Conservation (phyloP, 2,888 invertebrate species). For the Ramazzottius varieornatus region DNA sequence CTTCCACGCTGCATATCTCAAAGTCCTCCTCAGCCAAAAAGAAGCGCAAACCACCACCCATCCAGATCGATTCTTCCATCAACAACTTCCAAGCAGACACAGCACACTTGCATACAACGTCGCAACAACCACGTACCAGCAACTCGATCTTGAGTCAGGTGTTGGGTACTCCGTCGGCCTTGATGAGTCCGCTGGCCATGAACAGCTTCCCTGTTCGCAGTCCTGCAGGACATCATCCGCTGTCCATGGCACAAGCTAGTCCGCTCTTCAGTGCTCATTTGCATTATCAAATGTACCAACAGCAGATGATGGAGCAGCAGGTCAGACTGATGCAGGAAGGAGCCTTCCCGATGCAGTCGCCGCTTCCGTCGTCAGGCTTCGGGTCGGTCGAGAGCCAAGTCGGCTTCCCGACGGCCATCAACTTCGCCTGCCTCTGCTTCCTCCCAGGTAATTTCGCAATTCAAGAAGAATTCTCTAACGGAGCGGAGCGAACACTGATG, state of each 20-base stretch:
- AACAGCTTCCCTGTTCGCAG: neutral
- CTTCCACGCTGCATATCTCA: neutral
- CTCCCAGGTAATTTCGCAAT: neutral
- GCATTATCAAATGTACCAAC: neutral
- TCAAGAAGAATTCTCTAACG: too few relatives aligned
- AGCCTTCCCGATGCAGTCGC: neutral
- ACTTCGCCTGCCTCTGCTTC: neutral
- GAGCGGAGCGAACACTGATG: too few relatives aligned
- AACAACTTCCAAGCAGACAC: neutral
- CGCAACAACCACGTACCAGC: too few relatives aligned
- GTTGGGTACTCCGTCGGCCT: too few relatives aligned
- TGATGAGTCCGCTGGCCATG: neutral
- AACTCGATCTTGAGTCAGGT: too few relatives aligned
- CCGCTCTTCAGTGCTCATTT: neutral
- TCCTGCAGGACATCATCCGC: too few relatives aligned
- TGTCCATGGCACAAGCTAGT: neutral
- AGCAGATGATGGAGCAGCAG: neutral
- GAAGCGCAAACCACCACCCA: conserved; percentile 1
- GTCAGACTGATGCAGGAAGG: neutral
- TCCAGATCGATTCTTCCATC: conserved; percentile 1
- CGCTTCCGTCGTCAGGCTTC: neutral
- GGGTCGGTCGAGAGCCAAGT: neutral
- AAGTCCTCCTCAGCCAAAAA: neutral
- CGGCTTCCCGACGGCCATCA: neutral
- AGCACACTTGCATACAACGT: neutral